These are phyloP conservation scores for Prionace glauca DNA, from an alignment of 2,797 vertebrate species.

Conservation along the genomic window DNA sequence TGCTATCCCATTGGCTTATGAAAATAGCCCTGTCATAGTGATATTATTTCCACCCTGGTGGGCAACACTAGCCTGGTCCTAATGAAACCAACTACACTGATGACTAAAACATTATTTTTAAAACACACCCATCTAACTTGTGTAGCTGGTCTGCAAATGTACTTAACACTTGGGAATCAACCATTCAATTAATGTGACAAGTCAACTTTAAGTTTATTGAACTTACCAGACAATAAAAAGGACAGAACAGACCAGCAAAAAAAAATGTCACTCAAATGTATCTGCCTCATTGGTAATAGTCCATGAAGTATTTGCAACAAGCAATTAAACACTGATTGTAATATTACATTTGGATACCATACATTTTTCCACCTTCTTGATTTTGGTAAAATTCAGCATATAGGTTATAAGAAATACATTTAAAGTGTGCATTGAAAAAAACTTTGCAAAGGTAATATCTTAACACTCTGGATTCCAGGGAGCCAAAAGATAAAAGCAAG, in stretches of 20 bases:
- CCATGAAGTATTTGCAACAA: not conserved
- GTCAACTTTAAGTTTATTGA: slow-evolving; percentile 22
- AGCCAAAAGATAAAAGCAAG: slow-evolving; percentile 40
- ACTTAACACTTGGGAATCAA: not conserved
- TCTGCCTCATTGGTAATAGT: not conserved
- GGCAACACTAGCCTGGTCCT: not conserved
- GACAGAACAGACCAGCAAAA: not conserved
- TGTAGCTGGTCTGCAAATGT: not conserved
- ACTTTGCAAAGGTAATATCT: slow-evolving; percentile 29
- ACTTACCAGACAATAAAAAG: slow-evolving; percentile 23
- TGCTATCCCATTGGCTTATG: not conserved
- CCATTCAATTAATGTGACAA: not conserved
- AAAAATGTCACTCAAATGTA: not conserved
- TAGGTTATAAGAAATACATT: slow-evolving; percentile 34
- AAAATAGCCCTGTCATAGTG: not conserved
- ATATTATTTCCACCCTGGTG: not conserved
- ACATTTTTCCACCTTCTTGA: slow-evolving; percentile 21
- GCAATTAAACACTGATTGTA: slow-evolving; percentile 35
- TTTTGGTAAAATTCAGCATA: slow-evolving; percentile 17
- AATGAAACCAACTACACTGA: not conserved
- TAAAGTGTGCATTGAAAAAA: slow-evolving; percentile 32
- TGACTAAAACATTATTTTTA: not conserved
- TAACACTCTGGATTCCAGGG: not conserved
- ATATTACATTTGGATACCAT: slow-evolving; percentile 28
- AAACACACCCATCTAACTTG: not conserved